phyloP scores from a whole-genome alignment of 92 coral and sea anemone genomes.

The Zoanthus gigantus region DNA sequence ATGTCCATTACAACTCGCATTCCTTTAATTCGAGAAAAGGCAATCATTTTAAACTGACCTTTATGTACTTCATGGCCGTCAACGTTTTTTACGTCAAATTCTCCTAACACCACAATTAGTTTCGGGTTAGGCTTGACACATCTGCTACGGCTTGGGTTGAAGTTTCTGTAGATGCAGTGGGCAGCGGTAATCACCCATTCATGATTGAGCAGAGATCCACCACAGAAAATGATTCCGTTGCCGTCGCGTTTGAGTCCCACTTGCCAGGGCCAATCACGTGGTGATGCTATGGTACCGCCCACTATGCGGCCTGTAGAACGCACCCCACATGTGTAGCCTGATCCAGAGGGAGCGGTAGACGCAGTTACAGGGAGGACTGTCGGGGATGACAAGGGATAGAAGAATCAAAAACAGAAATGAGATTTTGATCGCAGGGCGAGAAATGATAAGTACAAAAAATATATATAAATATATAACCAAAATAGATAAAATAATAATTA shows the following conservation, averaged over 20 bases:
- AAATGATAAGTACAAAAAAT: too few relatives aligned
- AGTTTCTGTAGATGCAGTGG: conserved; percentile 68
- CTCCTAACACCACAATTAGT: conserved; percentile 73
- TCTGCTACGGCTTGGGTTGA: conserved; percentile 56
- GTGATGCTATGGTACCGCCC: conserved; percentile 68
- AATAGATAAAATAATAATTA: too few relatives aligned
- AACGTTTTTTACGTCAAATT: conserved; percentile 70
- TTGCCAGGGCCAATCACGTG: conserved; percentile 90
- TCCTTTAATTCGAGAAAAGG: too few relatives aligned
- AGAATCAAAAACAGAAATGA: not conserved
- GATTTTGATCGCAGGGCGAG: too few relatives aligned
- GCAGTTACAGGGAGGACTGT: not conserved
- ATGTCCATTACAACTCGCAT: too few relatives aligned
- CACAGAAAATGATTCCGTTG: conserved; percentile 71
- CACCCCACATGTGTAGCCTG: conserved; percentile 44
- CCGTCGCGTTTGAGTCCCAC: conserved; percentile 71
- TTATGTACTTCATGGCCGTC: conserved; percentile 74
- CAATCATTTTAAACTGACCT: conserved; percentile 36
- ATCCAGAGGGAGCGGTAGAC: conserved; percentile 1
- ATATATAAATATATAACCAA: too few relatives aligned
- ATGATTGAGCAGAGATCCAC: conserved; percentile 78
- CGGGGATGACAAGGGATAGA: not conserved
- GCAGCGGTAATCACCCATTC: conserved; percentile 92
- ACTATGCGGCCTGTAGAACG: conserved; percentile 70
- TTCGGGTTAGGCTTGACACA: conserved; percentile 64